Evolutionary conservation across 1,140 invertebrate genomes (phyloP).

Genomic region (Periplaneta americana): DNA sequence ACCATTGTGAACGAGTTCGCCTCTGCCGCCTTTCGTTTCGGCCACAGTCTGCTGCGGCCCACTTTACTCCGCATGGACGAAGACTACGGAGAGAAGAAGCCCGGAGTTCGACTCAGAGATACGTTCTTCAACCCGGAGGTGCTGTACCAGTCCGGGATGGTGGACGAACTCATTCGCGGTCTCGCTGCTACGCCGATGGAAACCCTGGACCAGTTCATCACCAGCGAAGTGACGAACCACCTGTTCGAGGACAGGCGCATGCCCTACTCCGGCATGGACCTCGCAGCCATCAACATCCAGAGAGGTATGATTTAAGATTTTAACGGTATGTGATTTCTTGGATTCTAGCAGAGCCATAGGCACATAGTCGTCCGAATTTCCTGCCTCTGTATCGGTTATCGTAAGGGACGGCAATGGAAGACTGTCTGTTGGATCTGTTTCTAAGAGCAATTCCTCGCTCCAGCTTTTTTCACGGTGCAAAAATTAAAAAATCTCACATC

Average conservation of each 20-base stretch:
- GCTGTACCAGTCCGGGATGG: conserved; percentile 48
- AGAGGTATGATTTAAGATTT: too few relatives aligned
- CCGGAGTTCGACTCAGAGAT: conserved; percentile 45
- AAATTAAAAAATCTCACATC: background rate
- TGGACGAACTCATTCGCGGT: conserved; percentile 47
- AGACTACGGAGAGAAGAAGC: conserved; percentile 35
- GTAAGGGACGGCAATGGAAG: too few relatives aligned
- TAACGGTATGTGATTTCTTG: too few relatives aligned
- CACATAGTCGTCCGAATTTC: too few relatives aligned
- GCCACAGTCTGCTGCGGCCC: conserved; percentile 58
- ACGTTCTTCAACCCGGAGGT: conserved; percentile 56
- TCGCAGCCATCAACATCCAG: conserved; percentile 48
- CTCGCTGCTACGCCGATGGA: conserved; percentile 47
- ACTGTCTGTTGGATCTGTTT: too few relatives aligned
- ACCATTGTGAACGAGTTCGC: conserved; percentile 60
- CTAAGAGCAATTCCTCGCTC: too few relatives aligned
- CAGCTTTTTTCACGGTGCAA: too few relatives aligned
- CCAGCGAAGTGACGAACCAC: conserved; percentile 48
- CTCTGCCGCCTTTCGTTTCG: conserved; percentile 56
- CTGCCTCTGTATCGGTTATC: too few relatives aligned
- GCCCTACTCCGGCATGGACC: conserved; percentile 45
- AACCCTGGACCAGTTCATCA: conserved; percentile 45
- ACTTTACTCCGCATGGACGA: conserved; percentile 48
- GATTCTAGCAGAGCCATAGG: too few relatives aligned
- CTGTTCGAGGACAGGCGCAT: conserved; percentile 45